A percentile compares a stretch with the other conserved stretches of the same genome.
Conservation (phyloP, 1,140 invertebrate species). For the Leptopilina clavipes region DNA sequence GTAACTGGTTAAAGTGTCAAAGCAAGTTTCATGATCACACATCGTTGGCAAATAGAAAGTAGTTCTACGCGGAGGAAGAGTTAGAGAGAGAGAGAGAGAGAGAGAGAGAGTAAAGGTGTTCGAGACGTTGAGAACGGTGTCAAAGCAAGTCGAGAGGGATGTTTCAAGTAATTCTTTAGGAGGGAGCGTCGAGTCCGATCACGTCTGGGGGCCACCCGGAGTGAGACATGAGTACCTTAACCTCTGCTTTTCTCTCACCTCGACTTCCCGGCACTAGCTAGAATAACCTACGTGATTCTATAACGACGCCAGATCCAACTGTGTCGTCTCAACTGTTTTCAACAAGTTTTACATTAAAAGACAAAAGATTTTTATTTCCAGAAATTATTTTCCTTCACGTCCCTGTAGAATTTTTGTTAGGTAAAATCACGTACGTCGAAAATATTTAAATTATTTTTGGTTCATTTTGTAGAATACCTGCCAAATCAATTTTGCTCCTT, state of each 20-base stretch:
- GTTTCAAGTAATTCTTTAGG: constrained; percentile 29
- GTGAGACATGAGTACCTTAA: constrained; percentile 32
- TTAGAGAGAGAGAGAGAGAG: background rate
- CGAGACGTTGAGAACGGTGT: constrained; percentile 4
- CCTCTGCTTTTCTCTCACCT: constrained; percentile 31
- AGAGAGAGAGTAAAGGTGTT: background rate
- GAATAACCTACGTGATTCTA: constrained; percentile 28
- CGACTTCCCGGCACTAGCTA: background rate
- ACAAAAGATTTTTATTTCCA: background rate
- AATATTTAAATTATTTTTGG: too few species aligned
- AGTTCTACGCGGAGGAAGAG: too few species aligned
- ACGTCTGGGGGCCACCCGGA: constrained; percentile 26
- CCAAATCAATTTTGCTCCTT: too few species aligned
- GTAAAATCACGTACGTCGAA: too few species aligned
- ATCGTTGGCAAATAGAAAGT: background rate
- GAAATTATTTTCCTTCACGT: background rate
- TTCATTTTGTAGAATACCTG: too few species aligned
- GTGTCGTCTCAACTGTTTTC: constrained; percentile 20
- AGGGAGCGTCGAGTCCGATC: constrained; percentile 30
- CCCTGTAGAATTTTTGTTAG: too few species aligned
- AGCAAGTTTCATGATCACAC: background rate
- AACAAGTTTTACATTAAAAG: constrained; percentile 22
- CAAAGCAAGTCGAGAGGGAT: constrained; percentile 26
- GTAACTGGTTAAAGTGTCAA: background rate
- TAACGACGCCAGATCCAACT: constrained; percentile 17